Percentiles rank a stretch among this genome's conserved stretches.
These are phyloP conservation scores for Scleropages formosus DNA, from an alignment of 2,797 vertebrate species.

Conservation along the genomic window DNA sequence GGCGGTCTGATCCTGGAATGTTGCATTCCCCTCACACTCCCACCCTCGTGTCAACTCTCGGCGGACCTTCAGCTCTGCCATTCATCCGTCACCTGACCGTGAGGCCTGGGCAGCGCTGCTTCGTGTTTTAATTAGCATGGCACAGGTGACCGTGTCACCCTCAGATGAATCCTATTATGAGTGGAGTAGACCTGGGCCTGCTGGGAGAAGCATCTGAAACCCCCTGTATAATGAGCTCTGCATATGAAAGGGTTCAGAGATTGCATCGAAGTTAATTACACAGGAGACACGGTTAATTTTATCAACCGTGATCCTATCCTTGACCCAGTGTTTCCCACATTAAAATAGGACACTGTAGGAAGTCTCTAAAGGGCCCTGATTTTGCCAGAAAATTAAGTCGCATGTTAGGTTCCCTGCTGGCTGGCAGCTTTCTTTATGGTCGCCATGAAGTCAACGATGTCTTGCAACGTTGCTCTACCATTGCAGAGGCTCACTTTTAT, in stretches of 20 bases:
- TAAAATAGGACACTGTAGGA: constrained; percentile 18
- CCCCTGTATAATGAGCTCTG: constrained; percentile 38
- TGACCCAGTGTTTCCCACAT: constrained; percentile 21
- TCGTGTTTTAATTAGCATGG: background rate
- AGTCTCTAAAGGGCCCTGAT: constrained; percentile 10
- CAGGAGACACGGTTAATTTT: constrained; percentile 42
- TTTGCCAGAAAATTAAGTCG: background rate
- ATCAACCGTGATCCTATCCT: constrained; percentile 35
- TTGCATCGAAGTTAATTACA: constrained; percentile 28
- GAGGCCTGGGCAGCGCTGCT: constrained; percentile 17
- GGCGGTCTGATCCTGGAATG: constrained; percentile 39
- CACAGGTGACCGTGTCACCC: background rate
- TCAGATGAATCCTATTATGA: constrained; percentile 16
- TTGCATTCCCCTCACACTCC: background rate
- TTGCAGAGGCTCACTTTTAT: background rate
- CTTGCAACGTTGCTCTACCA: background rate
- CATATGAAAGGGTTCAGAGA: constrained; percentile 19
- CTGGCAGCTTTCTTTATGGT: background rate
- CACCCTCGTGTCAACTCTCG: constrained; percentile 36
- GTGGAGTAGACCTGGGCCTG: background rate
- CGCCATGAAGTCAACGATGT: background rate
- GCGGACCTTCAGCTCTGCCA: constrained; percentile 53
- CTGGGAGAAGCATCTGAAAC: constrained; percentile 1
- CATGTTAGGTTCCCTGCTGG: background rate
- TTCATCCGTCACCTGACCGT: constrained; percentile 53